Percentiles rank a stretch among this genome's conserved stretches.
Evolutionary conservation across 2,797 vertebrate species (phyloP).

Genomic region (Hyperoplus immaculatus): DNA sequence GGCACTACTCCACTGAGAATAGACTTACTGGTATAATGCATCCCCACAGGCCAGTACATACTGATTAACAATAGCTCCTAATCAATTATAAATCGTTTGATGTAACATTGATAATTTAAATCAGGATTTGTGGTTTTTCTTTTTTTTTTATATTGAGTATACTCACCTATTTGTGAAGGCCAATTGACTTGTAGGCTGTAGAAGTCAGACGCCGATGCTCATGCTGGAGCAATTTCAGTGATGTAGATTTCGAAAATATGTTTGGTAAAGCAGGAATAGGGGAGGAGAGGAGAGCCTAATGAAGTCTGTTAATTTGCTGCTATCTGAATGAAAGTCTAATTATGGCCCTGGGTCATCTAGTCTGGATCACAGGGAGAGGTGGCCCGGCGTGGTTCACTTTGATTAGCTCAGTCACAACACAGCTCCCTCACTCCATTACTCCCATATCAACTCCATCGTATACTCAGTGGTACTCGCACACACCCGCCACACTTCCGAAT

Average conservation of each 20-base stretch:
- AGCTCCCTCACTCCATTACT: constrained; percentile 77
- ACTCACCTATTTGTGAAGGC: constrained; percentile 4
- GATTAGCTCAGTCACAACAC: constrained; percentile 77
- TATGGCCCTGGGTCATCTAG: constrained; percentile 82
- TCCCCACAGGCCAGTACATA: constrained; percentile 46
- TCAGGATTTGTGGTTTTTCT: constrained; percentile 37
- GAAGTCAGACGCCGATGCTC: constrained; percentile 14
- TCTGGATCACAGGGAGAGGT: constrained; percentile 79
- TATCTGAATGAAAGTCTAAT: constrained; percentile 83
- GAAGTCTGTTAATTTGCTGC: constrained; percentile 82
- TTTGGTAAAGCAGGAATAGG: constrained; percentile 37
- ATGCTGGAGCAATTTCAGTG: constrained; percentile 41
- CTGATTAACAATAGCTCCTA: constrained; percentile 63
- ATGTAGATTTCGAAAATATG: constrained; percentile 44
- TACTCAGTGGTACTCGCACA: constrained; percentile 35
- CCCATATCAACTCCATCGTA: constrained; percentile 60
- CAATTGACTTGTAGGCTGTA: constrained; percentile 6
- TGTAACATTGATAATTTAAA: constrained; percentile 42
- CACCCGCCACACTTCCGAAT: not conserved
- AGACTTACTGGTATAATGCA: constrained; percentile 12
- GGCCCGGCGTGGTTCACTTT: constrained; percentile 79
- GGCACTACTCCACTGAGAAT: constrained; percentile 83
- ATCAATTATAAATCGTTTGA: constrained; percentile 63
- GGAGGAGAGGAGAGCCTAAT: constrained; percentile 65
- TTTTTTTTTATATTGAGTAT: constrained; percentile 24